phyloP scores from a whole-genome alignment of 2,113 vertebrate species.

The Ancistrus triradiatus region DNA sequence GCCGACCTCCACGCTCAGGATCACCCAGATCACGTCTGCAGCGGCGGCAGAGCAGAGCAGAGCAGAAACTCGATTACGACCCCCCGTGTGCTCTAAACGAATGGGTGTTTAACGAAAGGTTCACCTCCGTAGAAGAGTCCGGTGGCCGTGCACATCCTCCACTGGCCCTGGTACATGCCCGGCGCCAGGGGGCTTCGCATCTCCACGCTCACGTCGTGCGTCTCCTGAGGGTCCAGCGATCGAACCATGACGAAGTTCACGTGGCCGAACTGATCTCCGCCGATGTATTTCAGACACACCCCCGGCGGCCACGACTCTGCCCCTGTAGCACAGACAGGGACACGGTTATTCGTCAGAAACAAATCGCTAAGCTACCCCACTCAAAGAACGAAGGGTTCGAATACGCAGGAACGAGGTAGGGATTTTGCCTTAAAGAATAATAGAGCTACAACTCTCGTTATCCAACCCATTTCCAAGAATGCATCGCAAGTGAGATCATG shows the following conservation, averaged over 20 bases:
- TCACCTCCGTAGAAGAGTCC: constrained; percentile 96
- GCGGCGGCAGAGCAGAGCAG: constrained; percentile 11
- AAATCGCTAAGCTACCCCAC: too few species aligned
- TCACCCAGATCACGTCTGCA: constrained; percentile 96
- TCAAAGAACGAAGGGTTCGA: too few species aligned
- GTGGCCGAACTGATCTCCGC: constrained; percentile 95
- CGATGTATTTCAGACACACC: constrained; percentile 92
- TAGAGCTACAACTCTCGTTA: too few species aligned
- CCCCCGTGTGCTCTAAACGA: too few species aligned
- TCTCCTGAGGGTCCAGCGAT: constrained; percentile 90
- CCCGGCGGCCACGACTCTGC: constrained; percentile 93
- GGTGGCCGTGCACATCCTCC: constrained; percentile 94
- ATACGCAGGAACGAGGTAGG: too few species aligned
- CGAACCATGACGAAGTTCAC: constrained; percentile 94
- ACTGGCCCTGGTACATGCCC: constrained; percentile 97
- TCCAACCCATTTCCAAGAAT: too few species aligned
- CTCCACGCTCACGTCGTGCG: constrained; percentile 92
- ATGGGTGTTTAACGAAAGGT: not conserved
- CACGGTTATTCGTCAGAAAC: too few species aligned
- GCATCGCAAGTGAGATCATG: too few species aligned
- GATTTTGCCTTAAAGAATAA: too few species aligned
- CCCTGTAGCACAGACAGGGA: constrained; percentile 71
- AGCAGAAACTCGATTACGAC: too few species aligned
- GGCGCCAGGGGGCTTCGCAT: constrained; percentile 91
- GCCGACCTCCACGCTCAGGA: constrained; percentile 93